A percentile compares a stretch with the other conserved stretches of the same genome.
phyloP scores from a whole-genome alignment of 30 jellyfish, hydroid and myxozoan species.

The Hydractinia echinata region DNA sequence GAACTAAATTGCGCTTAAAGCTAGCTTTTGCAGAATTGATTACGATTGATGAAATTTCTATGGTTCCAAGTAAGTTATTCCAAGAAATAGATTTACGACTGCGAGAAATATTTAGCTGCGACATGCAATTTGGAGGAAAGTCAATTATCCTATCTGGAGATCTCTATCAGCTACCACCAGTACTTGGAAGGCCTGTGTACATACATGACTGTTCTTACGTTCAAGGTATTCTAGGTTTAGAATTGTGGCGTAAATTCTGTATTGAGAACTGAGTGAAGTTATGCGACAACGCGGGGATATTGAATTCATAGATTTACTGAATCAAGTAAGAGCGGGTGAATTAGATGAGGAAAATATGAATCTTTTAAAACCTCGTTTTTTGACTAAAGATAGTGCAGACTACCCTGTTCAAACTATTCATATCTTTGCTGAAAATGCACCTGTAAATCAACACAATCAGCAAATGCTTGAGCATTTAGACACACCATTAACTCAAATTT shows the following conservation, averaged over 20 bases:
- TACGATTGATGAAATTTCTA: conserved; percentile 34
- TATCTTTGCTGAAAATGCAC: conserved; percentile 33
- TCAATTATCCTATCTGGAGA: conserved; percentile 20
- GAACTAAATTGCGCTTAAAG: neutral
- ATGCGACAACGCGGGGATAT: conserved; percentile 20
- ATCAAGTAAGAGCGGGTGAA: conserved; percentile 16
- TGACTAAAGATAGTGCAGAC: neutral
- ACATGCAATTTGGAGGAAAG: conserved; percentile 22
- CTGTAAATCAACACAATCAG: conserved; percentile 24
- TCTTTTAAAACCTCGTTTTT: conserved; percentile 10
- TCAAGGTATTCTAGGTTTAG: neutral
- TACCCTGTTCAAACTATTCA: conserved; percentile 22
- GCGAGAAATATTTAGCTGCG: conserved; percentile 22
- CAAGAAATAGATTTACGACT: conserved; percentile 14
- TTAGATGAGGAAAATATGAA: neutral
- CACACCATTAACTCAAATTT: neutral
- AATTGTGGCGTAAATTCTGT: neutral
- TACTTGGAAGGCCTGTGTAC: conserved; percentile 13
- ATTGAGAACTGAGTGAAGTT: conserved; percentile 24
- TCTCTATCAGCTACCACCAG: conserved; percentile 33
- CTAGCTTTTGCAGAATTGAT: neutral
- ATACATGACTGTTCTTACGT: neutral
- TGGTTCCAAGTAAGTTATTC: conserved; percentile 18
- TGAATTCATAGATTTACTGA: conserved; percentile 19
- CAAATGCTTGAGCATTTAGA: conserved; percentile 1